Evolutionary conservation across 2,113 vertebrate genomes (phyloP).

Genomic region (Sinocyclocheilus maitianheensis): DNA sequence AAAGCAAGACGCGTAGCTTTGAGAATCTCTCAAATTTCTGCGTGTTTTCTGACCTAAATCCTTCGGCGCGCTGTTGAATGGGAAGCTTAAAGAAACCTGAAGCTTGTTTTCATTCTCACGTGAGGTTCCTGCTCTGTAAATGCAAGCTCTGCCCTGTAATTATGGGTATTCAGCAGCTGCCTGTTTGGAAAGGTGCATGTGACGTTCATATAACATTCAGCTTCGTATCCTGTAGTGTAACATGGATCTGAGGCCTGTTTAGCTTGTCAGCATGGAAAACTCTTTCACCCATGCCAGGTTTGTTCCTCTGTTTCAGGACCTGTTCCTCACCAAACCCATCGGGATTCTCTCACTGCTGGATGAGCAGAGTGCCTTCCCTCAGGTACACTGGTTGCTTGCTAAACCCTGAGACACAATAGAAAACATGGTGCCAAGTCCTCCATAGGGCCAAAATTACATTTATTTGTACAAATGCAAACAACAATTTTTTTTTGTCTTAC

Average conservation of each 20-base stretch:
- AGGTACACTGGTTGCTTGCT: slow-evolving; percentile 67
- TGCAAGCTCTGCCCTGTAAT: slow-evolving; percentile 43
- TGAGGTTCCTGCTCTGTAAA: not conserved
- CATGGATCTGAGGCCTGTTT: not conserved
- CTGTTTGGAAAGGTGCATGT: not conserved
- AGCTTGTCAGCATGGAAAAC: slow-evolving; percentile 13
- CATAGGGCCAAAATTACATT: not conserved
- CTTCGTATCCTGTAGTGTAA: not conserved
- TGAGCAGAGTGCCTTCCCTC: slow-evolving; percentile 80
- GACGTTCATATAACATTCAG: not conserved
- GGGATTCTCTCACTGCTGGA: slow-evolving; percentile 79
- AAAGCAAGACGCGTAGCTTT: not conserved
- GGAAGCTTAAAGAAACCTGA: not conserved
- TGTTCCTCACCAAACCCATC: slow-evolving; percentile 75
- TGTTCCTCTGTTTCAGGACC: slow-evolving; percentile 64
- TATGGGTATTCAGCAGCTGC: slow-evolving; percentile 6
- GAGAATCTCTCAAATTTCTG: slow-evolving; percentile 9
- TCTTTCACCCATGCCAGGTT: not conserved
- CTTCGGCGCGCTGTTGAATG: not conserved
- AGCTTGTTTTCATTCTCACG: not conserved
- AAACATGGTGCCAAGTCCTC: not conserved
- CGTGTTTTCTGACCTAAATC: not conserved
- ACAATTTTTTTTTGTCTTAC: too few species aligned
- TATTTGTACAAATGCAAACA: not conserved
- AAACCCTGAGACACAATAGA: not conserved